Evolutionary conservation across 2,888 invertebrate species (phyloP).

Genomic region (Philereme transversata): DNA sequence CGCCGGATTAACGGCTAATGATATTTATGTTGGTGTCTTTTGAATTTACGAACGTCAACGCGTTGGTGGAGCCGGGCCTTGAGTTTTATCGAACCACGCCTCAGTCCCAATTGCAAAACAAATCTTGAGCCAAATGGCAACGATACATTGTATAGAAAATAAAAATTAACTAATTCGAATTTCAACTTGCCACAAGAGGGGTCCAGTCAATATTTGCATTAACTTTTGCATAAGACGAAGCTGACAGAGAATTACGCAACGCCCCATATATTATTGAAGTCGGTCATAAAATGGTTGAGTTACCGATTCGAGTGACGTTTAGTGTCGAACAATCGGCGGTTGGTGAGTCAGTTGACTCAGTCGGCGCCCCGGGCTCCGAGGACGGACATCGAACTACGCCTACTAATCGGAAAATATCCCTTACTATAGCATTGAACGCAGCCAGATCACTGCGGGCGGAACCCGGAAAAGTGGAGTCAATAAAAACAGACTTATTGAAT

Average conservation of each 20-base stretch:
- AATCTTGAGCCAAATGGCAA: background rate
- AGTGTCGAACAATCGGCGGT: slow-evolving; percentile 75
- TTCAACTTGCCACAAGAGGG: background rate
- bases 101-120: slow-evolving; percentile 27
- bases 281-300: slow-evolving; percentile 77
- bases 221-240: slow-evolving; percentile 60
- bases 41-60: slow-evolving; percentile 49
- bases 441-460: slow-evolving; percentile 4
- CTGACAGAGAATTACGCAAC: slow-evolving; percentile 72
- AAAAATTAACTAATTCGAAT: background rate
- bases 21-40: slow-evolving; percentile 68
- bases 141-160: background rate
- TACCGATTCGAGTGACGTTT: slow-evolving; percentile 79
- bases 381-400: slow-evolving; percentile 68
- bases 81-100: slow-evolving; percentile 41
- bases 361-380: slow-evolving; percentile 68
- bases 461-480: slow-evolving; percentile 2
- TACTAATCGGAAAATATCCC: slow-evolving; percentile 67
- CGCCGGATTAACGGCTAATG: slow-evolving; percentile 65
- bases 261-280: slow-evolving; percentile 78
- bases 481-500: background rate
- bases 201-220: slow-evolving; percentile 55
- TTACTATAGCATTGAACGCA: slow-evolving; percentile 33
- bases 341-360: slow-evolving; percentile 77
- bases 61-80: slow-evolving; percentile 36